Conservation (phyloP, 2,888 invertebrate species). For the Morpho achilles region DNA sequence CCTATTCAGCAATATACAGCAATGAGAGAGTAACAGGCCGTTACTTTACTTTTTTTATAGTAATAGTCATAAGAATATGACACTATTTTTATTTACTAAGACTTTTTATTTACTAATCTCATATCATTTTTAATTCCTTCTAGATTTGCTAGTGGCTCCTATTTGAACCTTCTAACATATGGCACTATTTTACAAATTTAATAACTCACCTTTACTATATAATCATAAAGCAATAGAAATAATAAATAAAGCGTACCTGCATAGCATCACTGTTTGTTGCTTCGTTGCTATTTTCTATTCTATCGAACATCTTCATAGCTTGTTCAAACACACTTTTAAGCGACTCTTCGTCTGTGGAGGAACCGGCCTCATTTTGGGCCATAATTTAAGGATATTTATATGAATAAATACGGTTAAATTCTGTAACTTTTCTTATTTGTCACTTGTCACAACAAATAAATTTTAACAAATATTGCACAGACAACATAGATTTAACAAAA, state of each 20-base stretch:
- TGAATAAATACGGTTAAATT: too few relatives aligned
- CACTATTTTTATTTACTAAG: too few relatives aligned
- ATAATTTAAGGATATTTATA: conserved; percentile 28
- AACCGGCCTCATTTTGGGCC: conserved; percentile 42
- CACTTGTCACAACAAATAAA: too few relatives aligned
- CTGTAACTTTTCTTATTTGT: too few relatives aligned
- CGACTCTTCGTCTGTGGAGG: conserved; percentile 53
- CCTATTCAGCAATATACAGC: too few relatives aligned
- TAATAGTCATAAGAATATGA: too few relatives aligned
- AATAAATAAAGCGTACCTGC: conserved; percentile 76
- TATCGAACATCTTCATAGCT: conserved; percentile 84
- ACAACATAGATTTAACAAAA: too few relatives aligned
- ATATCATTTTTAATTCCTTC: neutral
- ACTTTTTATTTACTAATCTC: neutral
- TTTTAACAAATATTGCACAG: too few relatives aligned
- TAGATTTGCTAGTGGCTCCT: neutral
- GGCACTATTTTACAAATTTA: neutral
- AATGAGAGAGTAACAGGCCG: too few relatives aligned
- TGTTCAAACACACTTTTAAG: conserved; percentile 80
- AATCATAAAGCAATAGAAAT: neutral
- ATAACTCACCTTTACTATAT: neutral
- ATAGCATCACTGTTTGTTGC: conserved; percentile 84
- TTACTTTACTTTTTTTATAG: too few relatives aligned
- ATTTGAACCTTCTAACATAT: too few relatives aligned
- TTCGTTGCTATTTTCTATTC: conserved; percentile 82